Base-by-base conservation (phyloP, 2,888 invertebrate species). In the Lasius platythorax region DNA sequence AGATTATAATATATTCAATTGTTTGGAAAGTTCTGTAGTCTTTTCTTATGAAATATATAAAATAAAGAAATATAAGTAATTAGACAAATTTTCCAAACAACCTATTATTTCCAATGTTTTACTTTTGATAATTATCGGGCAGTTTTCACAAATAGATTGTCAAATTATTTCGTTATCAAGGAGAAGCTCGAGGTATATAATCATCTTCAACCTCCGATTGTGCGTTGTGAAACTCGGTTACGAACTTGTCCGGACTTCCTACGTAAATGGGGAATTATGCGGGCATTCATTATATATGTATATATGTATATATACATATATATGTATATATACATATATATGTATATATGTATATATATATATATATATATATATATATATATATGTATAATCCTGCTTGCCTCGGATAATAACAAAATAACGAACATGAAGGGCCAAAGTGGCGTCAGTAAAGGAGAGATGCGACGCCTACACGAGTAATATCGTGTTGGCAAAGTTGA, bases 401-500 rank as follows among this genome's bases (percentile, higher is more conserved):
- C 12, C 2, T 33, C 15, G 23, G 12, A 73, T 73, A 74, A 81
- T 73, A 73, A 79, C 73, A 23, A 46, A 58, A 72, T 72, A 79
- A 73, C 46, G 61, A 70, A 53, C 18, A 46, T 3, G 43, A 43
- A 70, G 40, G n/a, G 43, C 6, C n/a, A 30, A 78, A 56, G 23
- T 12, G 50, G n/a, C 50, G 50, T 50, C 50, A 50, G 50, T n/a
- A n/a, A 53, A 18, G 53, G 30, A 78, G 53, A 33, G 30, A 61
- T 28, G 79, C 15, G 40, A 40, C 40, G 70, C 70, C 76, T 23
- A 46, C 58, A 46, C 61, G 37, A 23, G 28, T 2, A 30, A 58
- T 74, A 46, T 73, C 46, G 40, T 72, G 78, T 53, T 23, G 11
- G n/a, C n/a, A 46, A 79, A 82, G 82, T 79, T 64, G 64, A 79